Conservation (phyloP, 1,140 invertebrate genomes). For the Leucophenga varia region DNA sequence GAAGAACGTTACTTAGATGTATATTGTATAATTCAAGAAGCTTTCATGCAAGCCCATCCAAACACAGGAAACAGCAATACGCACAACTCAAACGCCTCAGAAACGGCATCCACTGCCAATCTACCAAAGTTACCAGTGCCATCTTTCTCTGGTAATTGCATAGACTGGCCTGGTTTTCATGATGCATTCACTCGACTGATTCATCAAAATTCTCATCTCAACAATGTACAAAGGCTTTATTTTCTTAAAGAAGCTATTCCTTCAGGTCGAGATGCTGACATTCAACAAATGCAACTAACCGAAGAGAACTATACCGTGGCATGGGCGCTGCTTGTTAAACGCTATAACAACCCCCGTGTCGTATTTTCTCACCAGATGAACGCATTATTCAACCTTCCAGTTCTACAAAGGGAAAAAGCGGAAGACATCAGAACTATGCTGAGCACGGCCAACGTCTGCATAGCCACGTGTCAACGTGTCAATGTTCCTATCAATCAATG, state of each 20-base stretch:
- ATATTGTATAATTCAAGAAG: no score
- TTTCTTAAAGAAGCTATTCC: not conserved
- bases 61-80: no score
- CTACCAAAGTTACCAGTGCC: no score
- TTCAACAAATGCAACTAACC: not conserved
- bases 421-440: not conserved
- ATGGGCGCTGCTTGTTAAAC: not conserved
- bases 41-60: no score
- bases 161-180: no score
- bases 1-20: no score
- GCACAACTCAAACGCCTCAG: no score
- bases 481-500: not conserved
- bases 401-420: not conserved
- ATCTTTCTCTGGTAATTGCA: no score
- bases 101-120: no score
- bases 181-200: no score
- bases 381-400: not conserved
- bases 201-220: no score
- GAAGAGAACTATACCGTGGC: not conserved
- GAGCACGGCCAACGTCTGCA: not conserved
- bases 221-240: not conserved
- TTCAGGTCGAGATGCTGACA: no score
- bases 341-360: not conserved
- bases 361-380: constrained; percentile 1
- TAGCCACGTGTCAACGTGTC: not conserved